phyloP scores from a whole-genome alignment of 2,888 invertebrate genomes.

The Epicampocera succincta region DNA sequence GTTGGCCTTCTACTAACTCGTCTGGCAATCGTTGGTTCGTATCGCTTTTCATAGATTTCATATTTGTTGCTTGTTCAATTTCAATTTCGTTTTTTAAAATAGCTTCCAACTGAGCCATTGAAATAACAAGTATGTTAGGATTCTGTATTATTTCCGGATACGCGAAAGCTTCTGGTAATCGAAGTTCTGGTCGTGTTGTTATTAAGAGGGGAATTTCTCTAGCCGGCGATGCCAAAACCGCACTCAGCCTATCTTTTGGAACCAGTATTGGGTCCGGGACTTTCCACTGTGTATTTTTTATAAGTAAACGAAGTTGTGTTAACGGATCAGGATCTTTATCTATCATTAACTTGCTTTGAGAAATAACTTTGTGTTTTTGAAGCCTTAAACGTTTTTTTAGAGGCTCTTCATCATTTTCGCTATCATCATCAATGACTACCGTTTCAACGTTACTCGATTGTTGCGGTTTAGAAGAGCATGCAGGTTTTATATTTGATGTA shows the following conservation, averaged over 20 bases:
- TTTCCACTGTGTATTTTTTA: constrained; percentile 86
- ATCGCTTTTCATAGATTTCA: neutral
- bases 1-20: constrained; percentile 12
- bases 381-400: constrained; percentile 81
- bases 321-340: constrained; percentile 85
- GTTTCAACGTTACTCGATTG: constrained; percentile 82
- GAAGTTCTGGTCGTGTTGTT: constrained; percentile 87
- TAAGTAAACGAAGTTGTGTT: constrained; percentile 87
- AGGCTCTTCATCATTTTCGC: constrained; percentile 78
- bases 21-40: neutral
- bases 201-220: constrained; percentile 89
- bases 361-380: constrained; percentile 6
- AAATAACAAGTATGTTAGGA: constrained; percentile 90
- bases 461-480: constrained; percentile 82
- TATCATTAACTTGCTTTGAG: constrained; percentile 66
- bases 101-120: constrained; percentile 87
- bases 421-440: constrained; percentile 76
- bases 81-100: constrained; percentile 84
- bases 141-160: constrained; percentile 88
- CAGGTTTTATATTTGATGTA: constrained; percentile 80
- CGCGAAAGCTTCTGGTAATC: constrained; percentile 88
- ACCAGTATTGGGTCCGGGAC: constrained; percentile 92
- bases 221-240: constrained; percentile 87
- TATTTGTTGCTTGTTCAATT: constrained; percentile 64
- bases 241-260: constrained; percentile 88